Base-by-base conservation (phyloP, 2,797 vertebrate species). In the Lagorchestes hirsutus region DNA sequence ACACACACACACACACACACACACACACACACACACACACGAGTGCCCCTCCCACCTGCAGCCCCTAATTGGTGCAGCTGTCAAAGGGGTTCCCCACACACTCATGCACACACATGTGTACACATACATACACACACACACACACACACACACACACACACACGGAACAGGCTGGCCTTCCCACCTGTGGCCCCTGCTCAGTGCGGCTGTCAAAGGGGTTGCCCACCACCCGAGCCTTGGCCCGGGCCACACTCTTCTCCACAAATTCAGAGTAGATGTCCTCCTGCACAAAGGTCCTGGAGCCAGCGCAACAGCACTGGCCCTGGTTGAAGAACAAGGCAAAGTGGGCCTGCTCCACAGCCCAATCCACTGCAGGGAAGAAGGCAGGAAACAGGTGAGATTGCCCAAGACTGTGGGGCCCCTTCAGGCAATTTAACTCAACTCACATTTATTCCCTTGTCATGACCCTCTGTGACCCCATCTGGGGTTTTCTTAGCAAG, bases 271-370 rank as follows among this genome's bases (percentile, higher is more conserved):
- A 92, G 0, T 99, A 99, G 18, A 99, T 96, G 62, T 99, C 99
- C 54, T 99, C 99, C 93, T 99, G 99, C 93, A 99, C 99, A 0
- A 98, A 99, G 0, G 99, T 99, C 24, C 99, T 98, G 52, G 99
- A 99, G 4, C 99, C 99, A 0, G 99, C 99, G 0, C 99, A 99
- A 97, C 99, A 99, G 92, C 99, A 99, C 98, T 99, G 99, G 91
- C 99, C 99, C 98, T 99, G 99, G 98, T 99, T 99, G 98, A 99
- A 99, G 98, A 99, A 99, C 92, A 99, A 98, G 90, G 99, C 99
- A 0, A 99, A 99, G 98, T 99, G 99, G 97, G 99, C 98, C 98
- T 99, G 99, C 97, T 99, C 99, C 97, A 99, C 99, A 0, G 99
- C 99, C 96, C 99, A 99, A 97, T 99, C 99, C 99, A 99, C 99